Conservation (phyloP, 1,140 invertebrate genomes). For the Mylabris phalerata region DNA sequence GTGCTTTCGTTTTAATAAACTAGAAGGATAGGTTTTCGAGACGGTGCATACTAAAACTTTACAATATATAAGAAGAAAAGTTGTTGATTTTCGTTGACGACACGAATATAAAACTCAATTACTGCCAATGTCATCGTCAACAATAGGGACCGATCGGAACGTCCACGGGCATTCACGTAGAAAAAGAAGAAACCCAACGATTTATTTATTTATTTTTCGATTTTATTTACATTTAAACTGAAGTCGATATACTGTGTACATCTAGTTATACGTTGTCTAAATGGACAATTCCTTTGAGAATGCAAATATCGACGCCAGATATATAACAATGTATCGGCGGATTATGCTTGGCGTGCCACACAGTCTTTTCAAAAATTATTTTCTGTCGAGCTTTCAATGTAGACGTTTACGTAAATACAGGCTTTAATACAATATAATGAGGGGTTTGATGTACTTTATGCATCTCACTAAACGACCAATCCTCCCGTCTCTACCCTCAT, state of each 20-base stretch:
- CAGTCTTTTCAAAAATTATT: constrained; percentile 1
- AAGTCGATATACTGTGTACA: no score
- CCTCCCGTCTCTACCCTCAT: no score
- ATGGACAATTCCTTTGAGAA: constrained; percentile 3
- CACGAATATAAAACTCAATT: constrained; percentile 14
- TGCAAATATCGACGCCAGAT: constrained; percentile 6
- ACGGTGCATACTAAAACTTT: no score
- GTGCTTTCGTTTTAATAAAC: background rate
- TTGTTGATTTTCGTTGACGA: background rate
- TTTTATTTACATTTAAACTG: no score
- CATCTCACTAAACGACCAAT: constrained; percentile 12
- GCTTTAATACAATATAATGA: constrained; percentile 27
- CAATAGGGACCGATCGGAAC: background rate
- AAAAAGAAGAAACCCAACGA: no score
- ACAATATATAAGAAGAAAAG: no score
- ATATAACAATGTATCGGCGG: background rate
- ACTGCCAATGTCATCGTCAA: constrained; percentile 12
- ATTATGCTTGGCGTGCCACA: background rate
- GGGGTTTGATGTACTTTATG: constrained; percentile 24
- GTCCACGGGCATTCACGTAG: background rate
- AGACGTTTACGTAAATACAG: constrained; percentile 30
- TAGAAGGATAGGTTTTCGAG: no score
- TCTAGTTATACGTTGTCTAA: constrained; percentile 1
- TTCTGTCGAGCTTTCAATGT: constrained; percentile 18
- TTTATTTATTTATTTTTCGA: no score